These are phyloP conservation scores for Galaxias olidus DNA, from an alignment of 2,797 vertebrate genomes.

Conservation along the genomic window DNA sequence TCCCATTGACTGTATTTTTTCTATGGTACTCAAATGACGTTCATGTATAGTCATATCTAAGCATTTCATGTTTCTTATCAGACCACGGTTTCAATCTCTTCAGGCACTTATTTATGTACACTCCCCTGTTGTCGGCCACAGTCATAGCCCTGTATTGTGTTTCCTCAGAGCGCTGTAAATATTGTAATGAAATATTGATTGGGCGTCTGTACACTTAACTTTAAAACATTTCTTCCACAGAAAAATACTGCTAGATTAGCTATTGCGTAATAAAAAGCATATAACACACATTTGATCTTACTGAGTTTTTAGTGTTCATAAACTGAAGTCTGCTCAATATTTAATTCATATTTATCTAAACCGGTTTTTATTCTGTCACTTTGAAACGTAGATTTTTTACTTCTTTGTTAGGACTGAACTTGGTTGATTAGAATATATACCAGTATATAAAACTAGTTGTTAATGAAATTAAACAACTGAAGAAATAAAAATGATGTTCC, in stretches of 20 bases:
- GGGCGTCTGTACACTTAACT: slow-evolving; percentile 40
- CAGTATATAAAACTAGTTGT: slow-evolving; percentile 54
- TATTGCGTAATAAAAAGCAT: slow-evolving; percentile 57
- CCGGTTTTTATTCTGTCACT: slow-evolving; percentile 64
- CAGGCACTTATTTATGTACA: slow-evolving; percentile 42
- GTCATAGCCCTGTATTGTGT: slow-evolving; percentile 34
- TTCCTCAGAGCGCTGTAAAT: slow-evolving; percentile 57
- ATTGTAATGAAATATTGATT: slow-evolving; percentile 31
- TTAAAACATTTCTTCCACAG: slow-evolving; percentile 34
- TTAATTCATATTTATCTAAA: slow-evolving; percentile 70
- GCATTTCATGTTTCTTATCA: slow-evolving; percentile 9
- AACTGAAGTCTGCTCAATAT: slow-evolving; percentile 52
- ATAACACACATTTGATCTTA: slow-evolving; percentile 54
- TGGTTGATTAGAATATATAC: slow-evolving; percentile 53
- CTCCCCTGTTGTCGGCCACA: slow-evolving; percentile 30
- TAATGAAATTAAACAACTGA: slow-evolving; percentile 51
- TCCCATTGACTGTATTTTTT: too few species aligned
- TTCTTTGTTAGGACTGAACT: slow-evolving; percentile 56
- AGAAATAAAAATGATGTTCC: slow-evolving; percentile 22
- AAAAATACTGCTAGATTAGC: slow-evolving; percentile 49
- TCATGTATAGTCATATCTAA: too few species aligned
- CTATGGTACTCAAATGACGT: too few species aligned
- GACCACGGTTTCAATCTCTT: slow-evolving; percentile 10
- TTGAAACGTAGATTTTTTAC: slow-evolving; percentile 63
- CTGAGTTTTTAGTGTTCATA: slow-evolving; percentile 51